phyloP scores from a whole-genome alignment of 1,140 invertebrate genomes.

The Nephila pilipes region DNA sequence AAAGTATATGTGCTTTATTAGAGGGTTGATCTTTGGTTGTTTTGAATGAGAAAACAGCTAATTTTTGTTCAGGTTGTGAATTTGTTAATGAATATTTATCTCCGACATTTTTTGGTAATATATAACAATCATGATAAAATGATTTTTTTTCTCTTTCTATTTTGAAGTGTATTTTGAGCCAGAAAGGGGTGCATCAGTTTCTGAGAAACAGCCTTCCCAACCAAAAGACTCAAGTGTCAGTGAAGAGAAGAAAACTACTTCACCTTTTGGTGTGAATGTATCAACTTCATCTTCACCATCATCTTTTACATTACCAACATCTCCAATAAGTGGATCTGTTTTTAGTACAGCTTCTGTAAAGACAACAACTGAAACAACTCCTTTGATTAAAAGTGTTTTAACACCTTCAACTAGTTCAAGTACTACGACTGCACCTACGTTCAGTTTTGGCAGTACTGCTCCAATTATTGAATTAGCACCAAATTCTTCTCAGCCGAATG shows the following conservation, averaged over 20 bases:
- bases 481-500: background rate
- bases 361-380: background rate
- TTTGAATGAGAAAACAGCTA: no score
- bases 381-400: background rate
- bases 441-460: slow-evolving; percentile 15
- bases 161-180: no score
- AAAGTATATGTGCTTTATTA: no score
- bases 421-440: background rate
- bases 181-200: no score
- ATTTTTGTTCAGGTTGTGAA: no score
- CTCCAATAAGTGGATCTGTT: background rate
- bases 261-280: background rate
- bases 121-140: no score
- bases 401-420: background rate
- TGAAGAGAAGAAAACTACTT: background rate
- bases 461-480: background rate
- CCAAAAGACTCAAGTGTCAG: background rate
- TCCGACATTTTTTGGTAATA: no score
- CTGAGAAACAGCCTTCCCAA: no score
- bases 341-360: background rate
- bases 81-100: no score
- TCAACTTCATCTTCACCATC: slow-evolving; percentile 15
- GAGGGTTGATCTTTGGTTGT: no score
- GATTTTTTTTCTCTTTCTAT: no score
- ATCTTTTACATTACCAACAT: background rate